Percentiles rank a stretch among this genome's conserved stretches.
Conservation (phyloP, 1,140 invertebrate species). For the Diploscapter pachys region DNA sequence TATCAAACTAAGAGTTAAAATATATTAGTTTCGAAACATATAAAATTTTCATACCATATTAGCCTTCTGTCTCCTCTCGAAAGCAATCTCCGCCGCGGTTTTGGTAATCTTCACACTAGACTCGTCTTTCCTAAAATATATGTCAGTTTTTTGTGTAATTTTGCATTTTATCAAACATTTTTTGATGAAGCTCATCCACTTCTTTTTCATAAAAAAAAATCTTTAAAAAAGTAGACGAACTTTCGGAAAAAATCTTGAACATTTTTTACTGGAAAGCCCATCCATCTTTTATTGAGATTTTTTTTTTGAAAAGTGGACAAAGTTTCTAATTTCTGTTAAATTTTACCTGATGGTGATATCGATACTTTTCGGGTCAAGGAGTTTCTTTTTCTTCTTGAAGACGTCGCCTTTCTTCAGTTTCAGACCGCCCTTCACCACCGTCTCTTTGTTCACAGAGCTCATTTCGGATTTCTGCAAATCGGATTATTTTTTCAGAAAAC, state of each 20-base stretch:
- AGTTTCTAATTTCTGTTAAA: neutral
- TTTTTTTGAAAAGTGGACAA: too few relatives aligned
- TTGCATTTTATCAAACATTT: too few relatives aligned
- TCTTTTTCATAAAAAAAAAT: neutral
- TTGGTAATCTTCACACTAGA: conserved; percentile 32
- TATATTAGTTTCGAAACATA: neutral
- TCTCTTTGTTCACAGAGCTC: conserved; percentile 28
- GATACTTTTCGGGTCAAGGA: conserved; percentile 47
- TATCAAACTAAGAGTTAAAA: too few relatives aligned
- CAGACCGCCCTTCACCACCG: conserved; percentile 46
- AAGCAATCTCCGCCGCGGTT: conserved; percentile 54
- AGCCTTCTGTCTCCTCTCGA: conserved; percentile 49
- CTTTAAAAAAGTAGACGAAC: conserved; percentile 1
- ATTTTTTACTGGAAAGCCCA: too few relatives aligned
- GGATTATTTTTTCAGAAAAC: neutral
- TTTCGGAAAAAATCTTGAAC: too few relatives aligned
- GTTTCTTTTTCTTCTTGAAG: conserved; percentile 49
- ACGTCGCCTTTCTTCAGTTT: conserved; percentile 53
- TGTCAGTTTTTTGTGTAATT: too few relatives aligned
- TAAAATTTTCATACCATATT: conserved; percentile 36
- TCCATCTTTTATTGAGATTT: neutral
- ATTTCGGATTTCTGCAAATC: conserved; percentile 1
- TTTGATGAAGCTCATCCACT: too few relatives aligned
- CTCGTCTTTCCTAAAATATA: conserved; percentile 43
- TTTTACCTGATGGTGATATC: conserved; percentile 51